phyloP scores from a whole-genome alignment of 2,888 invertebrate genomes.

The Melanophora roralis region DNA sequence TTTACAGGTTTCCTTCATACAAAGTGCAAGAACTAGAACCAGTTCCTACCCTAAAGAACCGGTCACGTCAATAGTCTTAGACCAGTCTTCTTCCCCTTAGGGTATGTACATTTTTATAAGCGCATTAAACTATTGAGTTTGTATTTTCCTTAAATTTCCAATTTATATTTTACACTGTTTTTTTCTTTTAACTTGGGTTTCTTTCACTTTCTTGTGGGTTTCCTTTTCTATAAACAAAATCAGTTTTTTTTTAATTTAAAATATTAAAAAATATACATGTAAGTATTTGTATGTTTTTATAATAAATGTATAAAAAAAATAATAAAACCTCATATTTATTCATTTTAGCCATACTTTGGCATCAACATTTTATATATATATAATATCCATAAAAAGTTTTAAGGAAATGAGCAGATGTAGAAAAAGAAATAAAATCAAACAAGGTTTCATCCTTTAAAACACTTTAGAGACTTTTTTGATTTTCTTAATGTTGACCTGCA shows the following conservation, averaged over 20 bases:
- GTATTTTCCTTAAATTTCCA: constrained; percentile 6
- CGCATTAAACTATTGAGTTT: constrained; percentile 17
- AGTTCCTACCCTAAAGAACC: no score
- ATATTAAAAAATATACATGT: neutral
- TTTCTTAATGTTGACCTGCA: constrained; percentile 54
- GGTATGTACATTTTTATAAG: neutral
- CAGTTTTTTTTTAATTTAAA: constrained; percentile 13
- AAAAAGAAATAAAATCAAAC: neutral
- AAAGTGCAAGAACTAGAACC: no score
- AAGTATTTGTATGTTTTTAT: neutral
- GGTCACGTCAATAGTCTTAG: no score
- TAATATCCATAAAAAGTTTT: neutral
- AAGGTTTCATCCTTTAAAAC: constrained; percentile 28
- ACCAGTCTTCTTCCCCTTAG: no score
- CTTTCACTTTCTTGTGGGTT: neutral
- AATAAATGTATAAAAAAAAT: neutral
- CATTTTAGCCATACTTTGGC: constrained; percentile 7
- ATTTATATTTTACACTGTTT: constrained; percentile 21
- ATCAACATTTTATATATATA: neutral
- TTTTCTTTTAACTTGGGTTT: neutral
- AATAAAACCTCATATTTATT: constrained; percentile 20
- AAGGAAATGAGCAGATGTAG: neutral
- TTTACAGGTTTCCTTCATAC: no score
- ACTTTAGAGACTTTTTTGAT: constrained; percentile 48
- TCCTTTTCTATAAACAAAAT: neutral